Evolutionary conservation across 2,113 vertebrate genomes (phyloP), one percentile per base, ranked within the genome.

Genomic region (Embiotoca jacksoni): DNA sequence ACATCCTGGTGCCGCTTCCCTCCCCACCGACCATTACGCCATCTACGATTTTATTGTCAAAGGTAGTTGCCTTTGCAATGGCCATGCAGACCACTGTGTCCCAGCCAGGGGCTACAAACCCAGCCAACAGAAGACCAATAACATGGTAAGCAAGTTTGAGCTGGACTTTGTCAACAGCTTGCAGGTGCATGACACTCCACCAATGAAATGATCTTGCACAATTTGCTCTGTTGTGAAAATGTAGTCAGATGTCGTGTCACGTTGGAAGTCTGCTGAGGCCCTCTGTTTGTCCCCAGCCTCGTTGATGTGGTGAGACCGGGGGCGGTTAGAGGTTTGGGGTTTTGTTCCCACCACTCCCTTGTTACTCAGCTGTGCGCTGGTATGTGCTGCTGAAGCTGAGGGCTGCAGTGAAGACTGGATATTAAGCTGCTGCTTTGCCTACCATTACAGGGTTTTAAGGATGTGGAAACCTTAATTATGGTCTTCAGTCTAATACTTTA

Each of bases 21-120:
- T 89, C 0, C 92, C 90, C 0, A 71, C 93, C 2, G 92, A 92
- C 7, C 96, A 97, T 87, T 97, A 96, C 0, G 96, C 96, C 3
- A 39, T 98, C 89, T 98, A 97, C 0, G 96, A 98, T 78, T 97
- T 98, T 84, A 97, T 98, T 1, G 95, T 96, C 60, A 97, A 97
- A 90, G 97, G 97, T 80, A 98, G 97, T 84, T 98, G 96, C 86
- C 96, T 97, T 87, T 98, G 97, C 86, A 96, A 97, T 0, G 97
- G 97, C 79, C 97, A 99, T 0, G 96, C 97, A 0, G 96, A 97
- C 84, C 95, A 95, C 39, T 98, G 97, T 5, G 6, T 94, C 2
- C 95, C 96, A 0, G 88, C 95, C 0, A 10, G 85, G 0, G 93
- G 94, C 15, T 95, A 95, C 92, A 92, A 83, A 23, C 84, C 94